Conservation (phyloP, 2,888 invertebrate species). For the Strigamia crassipes region DNA sequence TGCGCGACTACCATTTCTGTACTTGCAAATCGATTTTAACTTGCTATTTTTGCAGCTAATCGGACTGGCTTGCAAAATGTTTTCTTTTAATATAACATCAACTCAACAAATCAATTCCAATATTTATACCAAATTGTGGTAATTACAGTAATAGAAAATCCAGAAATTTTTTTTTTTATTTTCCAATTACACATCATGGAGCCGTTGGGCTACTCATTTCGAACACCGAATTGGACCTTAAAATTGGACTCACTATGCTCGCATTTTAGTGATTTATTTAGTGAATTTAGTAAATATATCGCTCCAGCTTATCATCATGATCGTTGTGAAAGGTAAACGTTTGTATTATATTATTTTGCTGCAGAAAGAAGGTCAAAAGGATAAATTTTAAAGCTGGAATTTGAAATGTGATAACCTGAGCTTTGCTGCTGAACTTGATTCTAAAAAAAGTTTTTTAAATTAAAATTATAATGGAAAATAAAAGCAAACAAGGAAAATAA, state of each 20-base stretch:
- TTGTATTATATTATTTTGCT: background rate
- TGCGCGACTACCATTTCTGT: background rate
- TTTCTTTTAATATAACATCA: background rate
- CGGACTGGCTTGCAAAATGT: background rate
- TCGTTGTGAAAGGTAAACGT: slow-evolving; percentile 84
- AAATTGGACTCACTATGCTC: slow-evolving; percentile 56
- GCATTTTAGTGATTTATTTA: slow-evolving; percentile 91
- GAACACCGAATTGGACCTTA: slow-evolving; percentile 56
- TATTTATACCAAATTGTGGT: background rate
- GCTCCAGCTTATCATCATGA: slow-evolving; percentile 97
- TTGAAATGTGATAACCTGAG: too few relatives aligned
- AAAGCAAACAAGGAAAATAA: too few relatives aligned
- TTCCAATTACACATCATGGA: slow-evolving; percentile 14
- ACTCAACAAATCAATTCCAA: background rate
- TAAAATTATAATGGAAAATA: too few relatives aligned
- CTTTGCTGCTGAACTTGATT: too few relatives aligned
- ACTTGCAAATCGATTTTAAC: background rate
- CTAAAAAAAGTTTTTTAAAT: too few relatives aligned
- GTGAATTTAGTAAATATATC: slow-evolving; percentile 94
- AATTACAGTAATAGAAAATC: background rate
- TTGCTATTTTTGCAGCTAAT: background rate
- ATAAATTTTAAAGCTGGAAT: background rate
- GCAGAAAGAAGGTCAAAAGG: background rate
- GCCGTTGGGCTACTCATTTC: slow-evolving; percentile 51
- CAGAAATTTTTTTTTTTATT: background rate